Conservation (phyloP, 1,140 invertebrate genomes). For the Megalonaias nervosa region DNA sequence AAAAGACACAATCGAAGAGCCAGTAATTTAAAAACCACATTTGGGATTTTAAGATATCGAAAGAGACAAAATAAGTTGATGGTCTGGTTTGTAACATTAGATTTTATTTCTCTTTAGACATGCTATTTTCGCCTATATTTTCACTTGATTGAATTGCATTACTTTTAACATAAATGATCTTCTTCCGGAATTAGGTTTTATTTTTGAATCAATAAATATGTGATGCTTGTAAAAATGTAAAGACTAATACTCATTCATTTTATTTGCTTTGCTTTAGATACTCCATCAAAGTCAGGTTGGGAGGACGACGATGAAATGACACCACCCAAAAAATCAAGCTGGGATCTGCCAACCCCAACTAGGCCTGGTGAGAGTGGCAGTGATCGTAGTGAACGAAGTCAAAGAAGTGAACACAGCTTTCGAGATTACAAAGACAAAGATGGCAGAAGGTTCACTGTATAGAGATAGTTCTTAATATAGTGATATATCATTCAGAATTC, state of each 20-base stretch:
- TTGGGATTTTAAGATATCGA: too few relatives aligned
- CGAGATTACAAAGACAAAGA: too few relatives aligned
- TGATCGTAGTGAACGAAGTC: too few relatives aligned
- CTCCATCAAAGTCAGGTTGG: conserved; percentile 83
- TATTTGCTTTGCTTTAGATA: conserved; percentile 56
- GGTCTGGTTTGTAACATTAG: neutral
- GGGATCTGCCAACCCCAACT: conserved; percentile 93
- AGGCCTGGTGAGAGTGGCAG: conserved; percentile 46
- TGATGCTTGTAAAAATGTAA: too few relatives aligned
- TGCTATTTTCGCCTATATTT: too few relatives aligned
- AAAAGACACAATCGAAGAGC: too few relatives aligned
- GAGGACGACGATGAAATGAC: conserved; percentile 79
- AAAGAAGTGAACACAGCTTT: too few relatives aligned
- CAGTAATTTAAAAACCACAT: too few relatives aligned
- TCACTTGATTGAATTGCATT: neutral
- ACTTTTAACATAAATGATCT: neutral
- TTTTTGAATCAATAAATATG: neutral
- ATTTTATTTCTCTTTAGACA: neutral
- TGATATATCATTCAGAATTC: too few relatives aligned
- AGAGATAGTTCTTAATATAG: too few relatives aligned
- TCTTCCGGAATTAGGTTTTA: neutral
- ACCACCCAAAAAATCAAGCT: conserved; percentile 81
- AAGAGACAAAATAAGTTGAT: neutral
- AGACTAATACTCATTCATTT: neutral
- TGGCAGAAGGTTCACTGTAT: too few relatives aligned